phyloP scores from a whole-genome alignment of 1,140 invertebrate genomes.

The Apis mellifera region Amel_HAv3.1 CM009941.2:7552501-7553000 shows the following conservation, averaged over 20 bases:
- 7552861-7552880: slow-evolving; percentile 5
- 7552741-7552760: neutral
- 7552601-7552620: neutral
- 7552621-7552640: neutral
- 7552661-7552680: too few relatives aligned
- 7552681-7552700: too few relatives aligned
- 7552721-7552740: neutral
- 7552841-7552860: slow-evolving; percentile 10
- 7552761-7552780: neutral
- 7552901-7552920: slow-evolving; percentile 4
- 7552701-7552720: neutral
- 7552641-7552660: too few relatives aligned
- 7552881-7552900: slow-evolving; percentile 3
- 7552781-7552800: neutral
- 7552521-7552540: slow-evolving; percentile 40
- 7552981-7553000: neutral
- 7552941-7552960: neutral
- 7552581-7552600: neutral
- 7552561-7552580: slow-evolving; percentile 9
- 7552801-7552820: neutral
- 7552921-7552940: neutral
- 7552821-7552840: neutral
- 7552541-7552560: slow-evolving; percentile 24
- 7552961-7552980: neutral
- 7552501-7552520: slow-evolving; percentile 36